These are phyloP conservation scores for Mactra quadrangularis DNA, from an alignment of 1,140 invertebrate genomes.

Conservation along the genomic window DNA sequence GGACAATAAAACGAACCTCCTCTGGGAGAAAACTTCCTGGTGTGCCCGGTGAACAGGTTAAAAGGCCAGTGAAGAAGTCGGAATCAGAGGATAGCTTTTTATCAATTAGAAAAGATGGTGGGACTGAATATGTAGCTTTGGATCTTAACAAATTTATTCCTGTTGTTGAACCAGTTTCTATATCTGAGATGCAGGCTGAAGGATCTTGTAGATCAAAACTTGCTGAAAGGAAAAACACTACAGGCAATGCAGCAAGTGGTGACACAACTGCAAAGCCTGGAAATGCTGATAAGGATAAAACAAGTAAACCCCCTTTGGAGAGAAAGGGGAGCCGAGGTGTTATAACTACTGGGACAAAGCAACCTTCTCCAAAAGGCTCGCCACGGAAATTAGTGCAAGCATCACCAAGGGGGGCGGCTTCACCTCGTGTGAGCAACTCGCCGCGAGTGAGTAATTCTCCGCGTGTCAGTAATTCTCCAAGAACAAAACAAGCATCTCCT, in stretches of 20 bases:
- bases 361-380: slow-evolving; percentile 23
- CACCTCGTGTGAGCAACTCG: slow-evolving; percentile 21
- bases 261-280: neutral
- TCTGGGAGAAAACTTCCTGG: slow-evolving; percentile 48
- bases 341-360: neutral
- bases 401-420: slow-evolving; percentile 11
- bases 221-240: neutral
- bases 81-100: slow-evolving; percentile 46
- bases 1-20: slow-evolving; percentile 34
- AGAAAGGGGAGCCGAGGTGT: slow-evolving; percentile 26
- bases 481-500: slow-evolving; percentile 22
- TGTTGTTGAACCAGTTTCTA: neutral
- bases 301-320: slow-evolving; percentile 35
- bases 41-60: neutral
- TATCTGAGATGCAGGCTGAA: slow-evolving; percentile 2
- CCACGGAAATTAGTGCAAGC: slow-evolving; percentile 41
- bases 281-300: slow-evolving; percentile 14
- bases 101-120: slow-evolving; percentile 46
- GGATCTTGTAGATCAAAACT: no score
- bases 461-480: slow-evolving; percentile 25
- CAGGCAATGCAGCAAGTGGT: neutral
- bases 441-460: slow-evolving; percentile 38
- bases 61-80: slow-evolving; percentile 26
- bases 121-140: slow-evolving; percentile 50
- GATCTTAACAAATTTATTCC: slow-evolving; percentile 20